Base-by-base conservation (phyloP, 1,140 invertebrate species). In the Trichonephila clavipes region DNA sequence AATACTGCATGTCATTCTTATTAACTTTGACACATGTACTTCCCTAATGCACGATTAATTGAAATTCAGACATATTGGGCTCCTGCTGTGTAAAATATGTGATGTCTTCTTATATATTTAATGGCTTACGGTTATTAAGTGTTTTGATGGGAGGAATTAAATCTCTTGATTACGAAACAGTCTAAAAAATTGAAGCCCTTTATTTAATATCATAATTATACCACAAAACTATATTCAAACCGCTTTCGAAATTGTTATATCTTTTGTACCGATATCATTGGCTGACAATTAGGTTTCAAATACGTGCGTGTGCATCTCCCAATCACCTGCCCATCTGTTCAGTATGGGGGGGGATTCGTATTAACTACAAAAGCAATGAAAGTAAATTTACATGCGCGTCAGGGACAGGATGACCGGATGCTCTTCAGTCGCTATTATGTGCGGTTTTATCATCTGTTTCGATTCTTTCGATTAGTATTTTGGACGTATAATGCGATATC, bases 351-450 rank as follows among this genome's bases (percentile, higher is more conserved):
- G 10, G 10, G 51, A 51, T 51, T 51, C 51, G 51, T 51, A 51
- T 51, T 51, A 51, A 51, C 51, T 51, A 51, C 10, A 85, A 85
- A 21, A 3, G 24, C 19, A 18, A n/a, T 62, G 86, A 28, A 44
- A 28, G 10, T 51, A 77, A 89, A 72, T 89, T 89, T 89, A 34
- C 88, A 89, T 89, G 88, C 88, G 62, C 66, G 88, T 69, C 88
- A 72, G 34, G 34, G 24, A 34, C 24, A 64, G 24, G 59, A 88
- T 88, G 86, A 21, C 88, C 88, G 88, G 88, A 89, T 89, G 88
- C 58, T 24, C 44, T 24, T 72, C 34, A 21, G 28, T 77, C 24
- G 62, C 28, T 19, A 58, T 40, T 72, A 19, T 18, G 21, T 88
- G 21, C 34, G 62, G n/a, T 44, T 88, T 64, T 40, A 19, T 44